phyloP scores from a whole-genome alignment of 2,888 invertebrate genomes.

The Agriopis marginaria region DNA sequence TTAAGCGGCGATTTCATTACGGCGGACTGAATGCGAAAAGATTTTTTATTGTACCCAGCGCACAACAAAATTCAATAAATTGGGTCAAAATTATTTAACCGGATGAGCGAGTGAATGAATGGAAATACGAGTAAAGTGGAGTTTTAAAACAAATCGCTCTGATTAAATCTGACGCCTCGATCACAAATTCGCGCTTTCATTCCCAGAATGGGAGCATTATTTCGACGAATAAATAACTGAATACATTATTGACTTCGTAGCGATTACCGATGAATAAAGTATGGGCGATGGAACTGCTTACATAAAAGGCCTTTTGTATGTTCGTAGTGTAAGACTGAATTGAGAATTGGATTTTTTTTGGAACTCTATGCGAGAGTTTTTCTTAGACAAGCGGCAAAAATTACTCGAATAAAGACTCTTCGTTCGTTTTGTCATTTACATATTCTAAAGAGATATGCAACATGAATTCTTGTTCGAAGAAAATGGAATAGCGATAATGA shows the following conservation, averaged over 20 bases:
- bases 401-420: constrained; percentile 3
- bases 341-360: constrained; percentile 21
- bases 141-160: constrained; percentile 40
- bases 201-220: constrained; percentile 29
- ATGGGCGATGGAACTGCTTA: constrained; percentile 25
- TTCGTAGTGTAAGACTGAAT: constrained; percentile 27
- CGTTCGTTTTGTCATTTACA: constrained; percentile 5
- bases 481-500: constrained; percentile 55
- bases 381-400: constrained; percentile 13
- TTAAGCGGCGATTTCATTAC: constrained; percentile 39
- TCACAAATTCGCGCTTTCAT: constrained; percentile 36
- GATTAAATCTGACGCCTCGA: constrained; percentile 43
- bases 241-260: constrained; percentile 33
- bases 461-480: constrained; percentile 32
- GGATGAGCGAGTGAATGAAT: constrained; percentile 45
- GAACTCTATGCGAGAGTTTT: background rate
- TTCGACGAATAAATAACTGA: constrained; percentile 31
- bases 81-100: constrained; percentile 49
- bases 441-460: constrained; percentile 6
- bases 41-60: constrained; percentile 45
- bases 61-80: constrained; percentile 50
- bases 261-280: constrained; percentile 32
- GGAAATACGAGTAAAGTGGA: constrained; percentile 30
- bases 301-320: constrained; percentile 31
- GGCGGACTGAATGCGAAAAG: constrained; percentile 42